Evolutionary conservation across 2,888 invertebrate genomes (phyloP).

Genomic region (Desoria tigrina): DNA sequence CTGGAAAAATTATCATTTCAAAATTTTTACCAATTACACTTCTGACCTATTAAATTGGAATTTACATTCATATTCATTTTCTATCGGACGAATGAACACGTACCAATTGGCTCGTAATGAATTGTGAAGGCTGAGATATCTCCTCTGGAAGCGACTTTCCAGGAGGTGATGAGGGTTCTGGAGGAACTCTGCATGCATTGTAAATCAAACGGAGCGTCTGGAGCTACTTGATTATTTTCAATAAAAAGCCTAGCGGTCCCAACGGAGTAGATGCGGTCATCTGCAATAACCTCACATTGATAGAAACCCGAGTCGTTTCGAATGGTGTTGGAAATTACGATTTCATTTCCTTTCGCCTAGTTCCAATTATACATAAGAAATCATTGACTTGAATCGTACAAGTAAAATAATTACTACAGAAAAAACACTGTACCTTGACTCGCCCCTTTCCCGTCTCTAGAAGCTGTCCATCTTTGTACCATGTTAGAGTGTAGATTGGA

Average conservation of each 20-base stretch:
- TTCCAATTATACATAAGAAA: not conserved
- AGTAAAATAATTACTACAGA: not conserved
- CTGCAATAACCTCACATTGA: slow-evolving; percentile 50
- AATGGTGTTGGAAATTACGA: slow-evolving; percentile 52
- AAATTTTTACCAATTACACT: not conserved
- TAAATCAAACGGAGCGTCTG: slow-evolving; percentile 45
- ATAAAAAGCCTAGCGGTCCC: slow-evolving; percentile 49
- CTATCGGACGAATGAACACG: slow-evolving; percentile 3
- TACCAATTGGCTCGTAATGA: slow-evolving; percentile 46
- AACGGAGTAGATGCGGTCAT: slow-evolving; percentile 42
- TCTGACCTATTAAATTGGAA: not conserved
- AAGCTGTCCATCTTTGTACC: slow-evolving; percentile 52
- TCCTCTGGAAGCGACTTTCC: slow-evolving; percentile 34
- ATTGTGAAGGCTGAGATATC: slow-evolving; percentile 42
- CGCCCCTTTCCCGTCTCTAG: slow-evolving; percentile 49
- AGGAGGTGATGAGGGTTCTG: slow-evolving; percentile 38
- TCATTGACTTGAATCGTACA: not conserved
- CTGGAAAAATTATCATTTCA: slow-evolving; percentile 19
- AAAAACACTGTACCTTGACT: slow-evolving; percentile 35
- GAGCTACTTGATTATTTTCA: slow-evolving; percentile 39
- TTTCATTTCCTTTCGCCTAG: slow-evolving; percentile 44
- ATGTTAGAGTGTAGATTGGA: slow-evolving; percentile 41
- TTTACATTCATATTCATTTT: slow-evolving; percentile 5
- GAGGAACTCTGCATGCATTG: slow-evolving; percentile 37
- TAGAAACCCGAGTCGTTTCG: slow-evolving; percentile 51